Conservation (phyloP, 2,113 vertebrate genomes). For the Tenrec ecaudatus region DNA sequence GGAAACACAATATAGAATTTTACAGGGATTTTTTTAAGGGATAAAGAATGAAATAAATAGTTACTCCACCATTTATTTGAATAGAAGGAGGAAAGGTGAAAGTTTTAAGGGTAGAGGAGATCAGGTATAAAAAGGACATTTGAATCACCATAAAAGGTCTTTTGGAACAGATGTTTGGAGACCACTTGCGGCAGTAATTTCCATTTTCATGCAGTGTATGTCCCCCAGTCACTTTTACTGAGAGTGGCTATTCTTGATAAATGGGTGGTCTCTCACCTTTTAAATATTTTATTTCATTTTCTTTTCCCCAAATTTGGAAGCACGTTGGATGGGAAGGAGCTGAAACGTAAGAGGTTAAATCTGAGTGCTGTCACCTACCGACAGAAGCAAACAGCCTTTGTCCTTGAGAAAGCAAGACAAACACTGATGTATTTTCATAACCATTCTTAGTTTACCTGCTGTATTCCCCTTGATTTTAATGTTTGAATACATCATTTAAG, state of each 20-base stretch:
- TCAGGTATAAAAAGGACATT: background rate
- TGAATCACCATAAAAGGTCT: slow-evolving; percentile 40
- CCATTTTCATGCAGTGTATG: background rate
- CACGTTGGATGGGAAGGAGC: background rate
- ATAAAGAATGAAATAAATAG: slow-evolving; percentile 27
- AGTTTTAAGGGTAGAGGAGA: slow-evolving; percentile 18
- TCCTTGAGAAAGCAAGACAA: background rate
- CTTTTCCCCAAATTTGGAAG: slow-evolving; percentile 17
- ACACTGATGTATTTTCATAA: background rate
- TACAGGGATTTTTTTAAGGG: slow-evolving; percentile 24
- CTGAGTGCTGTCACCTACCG: background rate
- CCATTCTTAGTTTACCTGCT: background rate
- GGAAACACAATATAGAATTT: background rate
- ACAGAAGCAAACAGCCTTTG: background rate
- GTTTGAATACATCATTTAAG: slow-evolving; percentile 26
- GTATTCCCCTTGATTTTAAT: background rate
- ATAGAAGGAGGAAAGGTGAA: slow-evolving; percentile 12
- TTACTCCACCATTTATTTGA: slow-evolving; percentile 15
- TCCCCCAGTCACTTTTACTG: background rate
- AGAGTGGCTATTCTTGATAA: slow-evolving; percentile 38
- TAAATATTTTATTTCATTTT: background rate
- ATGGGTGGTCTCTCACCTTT: background rate
- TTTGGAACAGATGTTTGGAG: slow-evolving; percentile 44
- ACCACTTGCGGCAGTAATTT: slow-evolving; percentile 18
- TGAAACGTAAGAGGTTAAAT: background rate